Conservation (phyloP, 2,888 invertebrate species). For the Blera fallax region DNA sequence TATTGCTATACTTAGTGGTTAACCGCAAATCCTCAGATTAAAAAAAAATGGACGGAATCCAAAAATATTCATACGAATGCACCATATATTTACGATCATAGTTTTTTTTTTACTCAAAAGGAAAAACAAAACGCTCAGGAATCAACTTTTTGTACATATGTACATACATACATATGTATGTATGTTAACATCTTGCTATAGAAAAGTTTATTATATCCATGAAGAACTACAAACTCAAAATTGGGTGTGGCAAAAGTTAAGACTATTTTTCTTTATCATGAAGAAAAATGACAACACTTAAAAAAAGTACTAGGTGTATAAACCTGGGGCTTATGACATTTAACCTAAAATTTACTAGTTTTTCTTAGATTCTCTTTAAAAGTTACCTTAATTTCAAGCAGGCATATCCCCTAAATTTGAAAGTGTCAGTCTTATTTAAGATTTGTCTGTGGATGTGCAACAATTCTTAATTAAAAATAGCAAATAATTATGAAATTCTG, state of each 20-base stretch:
- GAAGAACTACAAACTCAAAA: too few species aligned
- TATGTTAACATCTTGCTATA: too few species aligned
- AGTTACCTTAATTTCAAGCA: neutral
- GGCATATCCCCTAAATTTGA: neutral
- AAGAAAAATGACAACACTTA: neutral
- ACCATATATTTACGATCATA: too few species aligned
- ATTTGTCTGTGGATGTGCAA: neutral
- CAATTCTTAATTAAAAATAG: neutral
- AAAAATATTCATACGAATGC: too few species aligned
- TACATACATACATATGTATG: too few species aligned
- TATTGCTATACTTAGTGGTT: too few species aligned
- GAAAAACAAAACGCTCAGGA: too few species aligned
- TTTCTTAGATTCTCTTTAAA: neutral
- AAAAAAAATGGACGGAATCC: too few species aligned
- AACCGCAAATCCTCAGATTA: too few species aligned
- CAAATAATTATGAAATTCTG: neutral
- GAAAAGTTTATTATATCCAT: too few species aligned
- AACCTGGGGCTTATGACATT: neutral
- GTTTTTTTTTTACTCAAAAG: too few species aligned
- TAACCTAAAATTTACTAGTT: neutral
- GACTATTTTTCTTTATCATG: neutral
- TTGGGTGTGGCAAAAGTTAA: conserved; percentile 2
- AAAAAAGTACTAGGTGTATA: neutral
- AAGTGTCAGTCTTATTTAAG: neutral
- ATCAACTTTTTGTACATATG: too few species aligned